Evolutionary conservation across 2,113 vertebrate species (phyloP), one percentile per base, ranked within the genome.

Genomic region (Gulo gulo): DNA sequence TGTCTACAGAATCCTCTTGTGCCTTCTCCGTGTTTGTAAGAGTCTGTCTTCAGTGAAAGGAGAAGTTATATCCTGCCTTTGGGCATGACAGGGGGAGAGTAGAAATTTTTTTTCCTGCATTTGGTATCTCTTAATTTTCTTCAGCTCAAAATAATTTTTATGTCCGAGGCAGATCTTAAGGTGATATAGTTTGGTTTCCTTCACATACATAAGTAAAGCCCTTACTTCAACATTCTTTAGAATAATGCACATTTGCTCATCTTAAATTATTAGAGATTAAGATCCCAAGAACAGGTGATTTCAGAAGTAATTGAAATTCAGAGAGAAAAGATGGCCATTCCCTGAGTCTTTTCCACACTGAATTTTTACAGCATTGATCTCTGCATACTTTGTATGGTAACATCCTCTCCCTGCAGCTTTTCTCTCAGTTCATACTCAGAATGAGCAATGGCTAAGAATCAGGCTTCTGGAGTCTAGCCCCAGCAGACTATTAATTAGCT

Each of bases 111-210:
- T 34, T 73, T 42, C 20, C 50, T 83, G 20, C 13, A 21, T 55
- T 93, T 78, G 10, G 29, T 73, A 12, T 59, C 23, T 78, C 39
- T 78, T 78, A 67, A 88, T 83, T 82, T 18, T 34, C 31, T 93
- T 96, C 31, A 83, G 47, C 36, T 96, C 47, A 78, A 50, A 93
- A 78, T 78, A 67, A 67, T 34, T 78, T 93, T 84, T 85, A 47
- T 71, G 50, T 89, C 85, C 50, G 57, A 78, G 61, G 63, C 16
- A 47, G 55, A 42, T 67, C 74, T 90, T 42, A 57, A n/a, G n/a
- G n/a, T 76, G 34, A 24, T 2, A 52, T 87, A 50, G 52, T 87
- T 86, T 80, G 20, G 7, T 73, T 67, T 81, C n/a, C 88, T 73
- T 95, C 45, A 29, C 31, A 34, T 55, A 26, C 11, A 59, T 61